Conservation (phyloP, 1,140 invertebrate species). For the Drosophila nasuta region DNA sequence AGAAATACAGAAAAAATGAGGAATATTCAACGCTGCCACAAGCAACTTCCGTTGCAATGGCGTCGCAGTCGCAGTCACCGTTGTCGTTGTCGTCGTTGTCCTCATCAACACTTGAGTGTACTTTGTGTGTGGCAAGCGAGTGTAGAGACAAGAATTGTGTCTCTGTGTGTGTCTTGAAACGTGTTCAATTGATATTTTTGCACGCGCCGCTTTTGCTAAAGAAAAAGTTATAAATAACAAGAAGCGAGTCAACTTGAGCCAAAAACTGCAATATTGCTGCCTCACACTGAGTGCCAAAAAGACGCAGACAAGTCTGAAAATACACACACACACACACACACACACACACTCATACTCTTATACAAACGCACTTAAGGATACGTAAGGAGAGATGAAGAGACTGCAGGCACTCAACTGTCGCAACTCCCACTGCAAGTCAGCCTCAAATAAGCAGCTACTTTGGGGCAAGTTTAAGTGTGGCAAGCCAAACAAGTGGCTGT, state of each 20-base stretch:
- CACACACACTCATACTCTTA: not conserved
- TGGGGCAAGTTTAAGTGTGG: constrained; percentile 50
- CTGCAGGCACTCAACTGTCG: not conserved
- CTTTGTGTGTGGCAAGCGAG: constrained; percentile 24
- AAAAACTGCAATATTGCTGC: constrained; percentile 74
- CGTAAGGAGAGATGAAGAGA: constrained; percentile 25
- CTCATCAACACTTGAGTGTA: constrained; percentile 55
- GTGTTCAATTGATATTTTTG: constrained; percentile 84
- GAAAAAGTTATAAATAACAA: constrained; percentile 82
- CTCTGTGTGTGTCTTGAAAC: constrained; percentile 66
- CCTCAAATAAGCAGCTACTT: constrained; percentile 57
- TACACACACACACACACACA: constrained; percentile 45
- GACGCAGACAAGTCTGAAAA: constrained; percentile 69
- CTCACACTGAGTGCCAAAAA: constrained; percentile 57
- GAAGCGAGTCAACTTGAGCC: constrained; percentile 51
- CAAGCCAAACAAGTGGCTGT: constrained; percentile 78
- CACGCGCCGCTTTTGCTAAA: constrained; percentile 67
- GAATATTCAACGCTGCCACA: constrained; percentile 24
- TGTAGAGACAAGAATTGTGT: constrained; percentile 44
- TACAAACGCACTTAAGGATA: constrained; percentile 37
- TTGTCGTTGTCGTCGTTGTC: constrained; percentile 46
- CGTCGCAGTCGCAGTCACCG: not conserved
- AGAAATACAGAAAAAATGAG: not conserved
- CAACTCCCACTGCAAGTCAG: constrained; percentile 16
- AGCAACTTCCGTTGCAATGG: constrained; percentile 55